Evolutionary conservation across 2,113 vertebrate genomes (phyloP), one percentile per base, ranked within the genome.

Genomic region (Gopherus evgoodei): DNA sequence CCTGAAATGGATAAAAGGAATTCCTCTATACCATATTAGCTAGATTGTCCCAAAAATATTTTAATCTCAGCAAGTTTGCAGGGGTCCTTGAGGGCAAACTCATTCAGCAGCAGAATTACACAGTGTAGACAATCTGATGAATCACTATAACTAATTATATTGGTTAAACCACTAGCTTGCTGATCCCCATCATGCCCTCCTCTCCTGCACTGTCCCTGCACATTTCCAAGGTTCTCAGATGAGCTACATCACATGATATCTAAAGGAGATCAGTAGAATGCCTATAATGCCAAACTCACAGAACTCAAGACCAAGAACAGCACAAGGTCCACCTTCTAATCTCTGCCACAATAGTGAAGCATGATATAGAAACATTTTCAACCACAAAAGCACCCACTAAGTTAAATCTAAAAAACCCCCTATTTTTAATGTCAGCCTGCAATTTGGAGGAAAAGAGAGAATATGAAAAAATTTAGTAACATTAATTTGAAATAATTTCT

Each of bases 231-330:
- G 22, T 22, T 83, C 50, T 21, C 62, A 81, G 87, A 91, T 4
- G 49, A 7, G 76, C 16, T 83, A 47, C 19, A 44, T 72, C 35
- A 75, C 19, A 75, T 75, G n/a, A 42, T 10, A 21, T 42, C 6
- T 11, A 65, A 10, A 83, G 38, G 31, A 3, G 3, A 11, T 38
- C 0, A 1, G 38, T 27, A 31, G 24, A 82, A 31, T 25, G 3
- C 12, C 3, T 22, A 35, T 1, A 79, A 16, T 11, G 81, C 53
- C 31, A 11, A 25, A 69, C 12, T 4, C 2, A 0, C 54, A 31
- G 0, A 0, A 5, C 24, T 89, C 54, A 65, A 35, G 25, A 31
- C n/a, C 29, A 65, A 65, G 59, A 31, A 35, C 31, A 54, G n/a
- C 2, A 19, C 50, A 35, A 53, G 24, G 53, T 25, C 52, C 69